Conservation (phyloP, 1,140 invertebrate genomes). For the Drosophila fuyamai region DNA sequence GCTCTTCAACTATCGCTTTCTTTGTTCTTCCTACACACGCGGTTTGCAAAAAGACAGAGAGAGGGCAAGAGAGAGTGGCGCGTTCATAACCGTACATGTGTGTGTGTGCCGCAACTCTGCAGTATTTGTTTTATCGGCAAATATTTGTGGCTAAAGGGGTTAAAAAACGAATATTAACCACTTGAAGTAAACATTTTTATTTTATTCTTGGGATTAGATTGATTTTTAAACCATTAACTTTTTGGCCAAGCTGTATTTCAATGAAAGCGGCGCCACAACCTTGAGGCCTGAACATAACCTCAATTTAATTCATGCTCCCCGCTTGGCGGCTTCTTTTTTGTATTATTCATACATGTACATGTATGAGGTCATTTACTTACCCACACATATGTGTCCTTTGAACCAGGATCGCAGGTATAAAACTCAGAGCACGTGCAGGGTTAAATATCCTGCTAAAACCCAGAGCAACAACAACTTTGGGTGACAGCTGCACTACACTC, state of each 20-base stretch:
- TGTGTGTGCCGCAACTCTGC: slow-evolving; percentile 34
- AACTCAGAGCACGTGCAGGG: slow-evolving; percentile 17
- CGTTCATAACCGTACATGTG: slow-evolving; percentile 44
- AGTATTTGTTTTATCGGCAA: slow-evolving; percentile 40
- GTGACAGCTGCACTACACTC: slow-evolving; percentile 66
- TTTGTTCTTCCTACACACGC: slow-evolving; percentile 72
- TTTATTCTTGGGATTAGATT: no score
- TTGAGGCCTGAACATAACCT: slow-evolving; percentile 74
- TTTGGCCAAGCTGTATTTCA: slow-evolving; percentile 33
- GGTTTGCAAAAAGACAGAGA: slow-evolving; percentile 42
- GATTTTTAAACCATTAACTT: not conserved
- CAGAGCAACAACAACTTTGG: slow-evolving; percentile 15
- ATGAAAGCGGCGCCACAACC: slow-evolving; percentile 65
- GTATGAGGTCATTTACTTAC: slow-evolving; percentile 78
- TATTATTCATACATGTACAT: not conserved
- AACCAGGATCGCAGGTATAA: slow-evolving; percentile 31
- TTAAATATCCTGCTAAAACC: slow-evolving; percentile 37
- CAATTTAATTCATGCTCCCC: slow-evolving; percentile 54
- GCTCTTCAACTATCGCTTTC: slow-evolving; percentile 59
- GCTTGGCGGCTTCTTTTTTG: slow-evolving; percentile 20
- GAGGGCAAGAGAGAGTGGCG: slow-evolving; percentile 37
- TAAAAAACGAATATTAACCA: not conserved
- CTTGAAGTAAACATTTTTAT: not conserved
- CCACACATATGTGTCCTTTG: slow-evolving; percentile 27
- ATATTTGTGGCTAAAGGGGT: slow-evolving; percentile 3